Conservation (phyloP, 2,797 vertebrate genomes). For the Hyperoplus lanceolatus region DNA sequence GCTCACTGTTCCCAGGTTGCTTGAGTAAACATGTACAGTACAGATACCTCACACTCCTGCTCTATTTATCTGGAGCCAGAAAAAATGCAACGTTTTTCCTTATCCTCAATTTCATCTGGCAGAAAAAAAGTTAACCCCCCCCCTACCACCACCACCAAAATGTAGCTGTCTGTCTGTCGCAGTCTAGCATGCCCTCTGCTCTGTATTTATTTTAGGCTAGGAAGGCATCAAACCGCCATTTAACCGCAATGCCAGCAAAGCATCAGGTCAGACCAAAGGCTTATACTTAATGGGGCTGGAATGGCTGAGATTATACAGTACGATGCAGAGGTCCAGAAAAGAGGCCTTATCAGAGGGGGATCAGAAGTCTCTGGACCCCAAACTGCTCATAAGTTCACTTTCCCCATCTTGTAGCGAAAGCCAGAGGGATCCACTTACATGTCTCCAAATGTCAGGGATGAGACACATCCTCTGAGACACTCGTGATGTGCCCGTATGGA, state of each 20-base stretch:
- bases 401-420: slow-evolving; percentile 66
- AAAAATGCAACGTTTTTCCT: slow-evolving; percentile 70
- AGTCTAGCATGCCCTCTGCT: slow-evolving; percentile 39
- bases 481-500: slow-evolving; percentile 66
- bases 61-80: slow-evolving; percentile 79
- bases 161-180: slow-evolving; percentile 44
- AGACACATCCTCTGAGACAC: slow-evolving; percentile 73
- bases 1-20: slow-evolving; percentile 76
- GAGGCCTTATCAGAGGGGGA: slow-evolving; percentile 27
- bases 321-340: not conserved
- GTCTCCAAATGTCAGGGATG: slow-evolving; percentile 77
- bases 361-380: slow-evolving; percentile 35
- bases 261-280: slow-evolving; percentile 29
- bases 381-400: slow-evolving; percentile 39
- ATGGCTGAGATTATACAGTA: not conserved
- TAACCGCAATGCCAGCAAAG: slow-evolving; percentile 25
- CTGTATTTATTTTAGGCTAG: slow-evolving; percentile 50
- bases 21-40: slow-evolving; percentile 80
- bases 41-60: slow-evolving; percentile 76
- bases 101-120: slow-evolving; percentile 76
- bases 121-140: slow-evolving; percentile 60
- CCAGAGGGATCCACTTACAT: slow-evolving; percentile 70
- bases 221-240: slow-evolving; percentile 48
- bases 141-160: slow-evolving; percentile 46
- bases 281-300: not conserved